Percentiles rank a stretch among this genome's conserved stretches.
Evolutionary conservation across 2,888 invertebrate species (phyloP).

Genomic region (Ditula angustiorana): DNA sequence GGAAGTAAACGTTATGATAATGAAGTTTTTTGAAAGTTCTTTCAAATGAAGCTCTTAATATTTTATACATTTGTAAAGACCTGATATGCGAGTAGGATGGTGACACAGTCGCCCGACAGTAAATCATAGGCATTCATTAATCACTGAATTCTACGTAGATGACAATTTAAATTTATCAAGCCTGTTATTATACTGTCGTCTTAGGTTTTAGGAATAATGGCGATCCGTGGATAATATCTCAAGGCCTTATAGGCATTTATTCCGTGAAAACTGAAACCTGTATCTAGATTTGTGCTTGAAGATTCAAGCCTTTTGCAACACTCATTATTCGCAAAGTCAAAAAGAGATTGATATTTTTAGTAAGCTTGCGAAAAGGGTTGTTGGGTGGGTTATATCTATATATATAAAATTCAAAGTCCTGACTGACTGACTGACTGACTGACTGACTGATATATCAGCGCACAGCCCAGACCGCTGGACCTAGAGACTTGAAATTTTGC

Average conservation of each 20-base stretch:
- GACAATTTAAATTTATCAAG: not conserved
- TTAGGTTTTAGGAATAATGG: not conserved
- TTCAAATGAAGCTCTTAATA: no score
- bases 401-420: no score
- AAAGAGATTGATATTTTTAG: not conserved
- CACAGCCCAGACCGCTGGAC: no score
- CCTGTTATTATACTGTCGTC: not conserved
- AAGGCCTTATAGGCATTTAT: no score
- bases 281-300: no score
- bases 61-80: not conserved
- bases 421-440: no score
- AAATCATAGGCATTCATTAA: not conserved
- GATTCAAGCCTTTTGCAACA: not conserved
- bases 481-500: no score
- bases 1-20: no score
- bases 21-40: no score
- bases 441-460: not conserved
- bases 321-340: not conserved
- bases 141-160: no score
- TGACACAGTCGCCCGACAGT: not conserved
- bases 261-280: no score
- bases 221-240: not conserved
- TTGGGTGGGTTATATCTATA: no score
- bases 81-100: not conserved
- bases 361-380: not conserved